These are phyloP conservation scores for Limnephilus auricula DNA, from an alignment of 2,888 invertebrate genomes.

Conservation along the genomic window DNA sequence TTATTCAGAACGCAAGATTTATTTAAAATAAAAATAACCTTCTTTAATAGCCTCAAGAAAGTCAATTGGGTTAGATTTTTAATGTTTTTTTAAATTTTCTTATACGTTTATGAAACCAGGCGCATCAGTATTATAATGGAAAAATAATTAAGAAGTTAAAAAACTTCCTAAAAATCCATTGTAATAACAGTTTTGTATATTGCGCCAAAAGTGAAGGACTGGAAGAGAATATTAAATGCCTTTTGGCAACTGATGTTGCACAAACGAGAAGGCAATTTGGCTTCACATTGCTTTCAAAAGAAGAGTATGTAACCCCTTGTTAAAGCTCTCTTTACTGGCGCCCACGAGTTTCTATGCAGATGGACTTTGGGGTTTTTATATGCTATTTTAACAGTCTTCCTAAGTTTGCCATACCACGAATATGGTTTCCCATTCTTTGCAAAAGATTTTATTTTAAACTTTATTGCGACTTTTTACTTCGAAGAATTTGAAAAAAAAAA, in stretches of 20 bases:
- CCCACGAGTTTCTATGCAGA: constrained; percentile 48
- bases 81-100: too few relatives aligned
- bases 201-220: constrained; percentile 2
- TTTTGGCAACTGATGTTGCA: constrained; percentile 49
- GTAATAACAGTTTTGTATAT: neutral
- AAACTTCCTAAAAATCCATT: neutral
- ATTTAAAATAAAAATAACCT: too few relatives aligned
- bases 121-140: neutral
- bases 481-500: neutral
- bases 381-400: constrained; percentile 50
- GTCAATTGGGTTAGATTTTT: too few relatives aligned
- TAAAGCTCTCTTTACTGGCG: constrained; percentile 28
- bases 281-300: constrained; percentile 47
- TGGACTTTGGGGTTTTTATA: constrained; percentile 48
- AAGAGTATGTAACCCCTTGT: constrained; percentile 26
- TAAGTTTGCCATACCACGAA: neutral
- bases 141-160: neutral
- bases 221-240: constrained; percentile 34
- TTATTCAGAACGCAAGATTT: too few relatives aligned
- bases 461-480: neutral
- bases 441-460: neutral
- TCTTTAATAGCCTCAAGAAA: too few relatives aligned
- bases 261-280: constrained; percentile 63
- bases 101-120: too few relatives aligned
- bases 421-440: neutral